Base-by-base conservation (phyloP, 2,113 vertebrate species). In the Cygnus atratus region DNA sequence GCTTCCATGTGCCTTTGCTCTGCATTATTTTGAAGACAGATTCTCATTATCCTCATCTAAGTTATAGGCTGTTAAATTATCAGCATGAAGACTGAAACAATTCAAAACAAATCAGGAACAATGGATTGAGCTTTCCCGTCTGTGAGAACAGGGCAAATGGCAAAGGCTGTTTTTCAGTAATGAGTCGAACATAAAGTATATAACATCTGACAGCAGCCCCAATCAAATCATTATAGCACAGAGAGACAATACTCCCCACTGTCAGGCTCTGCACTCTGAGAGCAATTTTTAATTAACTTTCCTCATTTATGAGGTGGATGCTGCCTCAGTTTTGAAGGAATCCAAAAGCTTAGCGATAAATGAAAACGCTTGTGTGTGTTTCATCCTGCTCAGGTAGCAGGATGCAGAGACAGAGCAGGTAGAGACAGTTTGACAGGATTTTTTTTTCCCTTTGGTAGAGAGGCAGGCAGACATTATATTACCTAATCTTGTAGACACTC, bases 201-300 rank as follows among this genome's bases (percentile, higher is more conserved):
- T 93, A 96, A 95, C 79, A 87, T 95, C 80, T 97, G 97, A 97
- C 96, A 97, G 96, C 88, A 93, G 85, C 74, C 74, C 92, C 83
- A 92, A 29, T 96, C 88, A 93, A 93, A 95, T 33, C 88, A 65
- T 75, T 66, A 1, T 0, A n/a, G 67, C 71, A 78, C 6, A 3
- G 73, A 81, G n/a, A 90, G 66, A 88, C 77, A 93, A 84, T 84
- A 29, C 92, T 88, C 55, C 75, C 93, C 88, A 79, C 73, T 20
- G 87, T 33, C 17, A 9, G 80, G 55, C 96, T 91, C 81, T 87
- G 50, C 5, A 39, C 26, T 44, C 77, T 25, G 63, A 85, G 6
- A 95, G 52, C 74, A 80, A 73, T 80, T 91, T 73, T 84, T 93
- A 95, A 95, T 96, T 95, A 76, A 92, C 88, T 94, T 72, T 50